Evolutionary conservation across 2,113 vertebrate genomes (phyloP), one percentile per base, ranked within the genome.

Genomic region (Alligator mississippiensis): DNA sequence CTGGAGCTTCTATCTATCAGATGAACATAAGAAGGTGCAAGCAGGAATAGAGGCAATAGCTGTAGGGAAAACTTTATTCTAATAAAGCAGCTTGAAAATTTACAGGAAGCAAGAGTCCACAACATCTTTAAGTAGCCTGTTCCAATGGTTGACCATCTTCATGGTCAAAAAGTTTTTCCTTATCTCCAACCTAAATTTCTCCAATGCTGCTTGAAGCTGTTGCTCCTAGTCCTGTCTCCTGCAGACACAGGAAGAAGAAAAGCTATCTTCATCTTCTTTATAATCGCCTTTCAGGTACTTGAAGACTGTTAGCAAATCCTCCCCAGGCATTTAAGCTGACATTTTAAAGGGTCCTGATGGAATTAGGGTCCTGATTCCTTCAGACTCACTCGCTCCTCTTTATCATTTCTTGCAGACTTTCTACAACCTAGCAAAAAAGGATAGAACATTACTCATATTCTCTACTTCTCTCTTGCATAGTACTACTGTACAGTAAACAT

Each of bases 341-440:
- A 79, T 9, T 12, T 6, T 14, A 30, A 92, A 22, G 19, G 1
- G 21, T 13, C 6, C 6, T 22, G 3, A 82, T 75, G 61, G 13
- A 82, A 61, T 89, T 55, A 7, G 1, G 4, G 2, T 12, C 2
- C 9, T 0, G n/a, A 63, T 85, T 12, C 4, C 12, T 54, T 8
- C 14, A 5, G 2, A 81, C 11, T 13, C 1, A 70, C 70, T 70
- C 82, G 13, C 24, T 78, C 21, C 63, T 78, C 9, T 14, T 72
- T 38, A 6, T 78, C 59, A 11, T 4, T 38, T 47, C 12, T 10
- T 89, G 55, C 13, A 70, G n/a, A 34, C 5, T 63, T 22, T 9
- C 58, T 84, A 3, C 2, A 22, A 1, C 1, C 54, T 70, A 24
- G 4, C 8, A 85, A 38, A 14, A 38, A 66, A 0, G 0, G 6